A percentile compares a stretch with the other conserved stretches of the same genome.
Evolutionary conservation across 35 echinoderm and acorn worm species (phyloP).

Genomic region (Stichopus chloronotus): DNA sequence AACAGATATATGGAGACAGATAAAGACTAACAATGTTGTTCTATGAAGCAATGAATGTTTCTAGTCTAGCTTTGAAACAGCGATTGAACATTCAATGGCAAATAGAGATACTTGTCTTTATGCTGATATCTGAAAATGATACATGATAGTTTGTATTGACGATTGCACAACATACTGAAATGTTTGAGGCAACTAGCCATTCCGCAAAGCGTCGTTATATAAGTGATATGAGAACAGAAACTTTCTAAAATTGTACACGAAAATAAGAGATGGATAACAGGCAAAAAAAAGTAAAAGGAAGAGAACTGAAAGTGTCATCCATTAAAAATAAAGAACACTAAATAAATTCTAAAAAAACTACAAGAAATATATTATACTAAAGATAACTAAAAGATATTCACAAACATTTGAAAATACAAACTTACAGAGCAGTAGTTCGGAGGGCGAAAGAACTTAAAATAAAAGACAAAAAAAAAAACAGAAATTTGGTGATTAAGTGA

Average conservation of each 20-base stretch:
- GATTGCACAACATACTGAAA: neutral
- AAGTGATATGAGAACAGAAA: constrained; percentile 6
- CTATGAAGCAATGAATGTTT: constrained; percentile 18
- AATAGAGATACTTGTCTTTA: neutral
- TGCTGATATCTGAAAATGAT: neutral
- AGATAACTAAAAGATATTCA: constrained; percentile 8
- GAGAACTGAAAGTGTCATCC: neutral
- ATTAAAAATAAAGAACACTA: neutral
- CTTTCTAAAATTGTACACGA: neutral
- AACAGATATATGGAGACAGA: neutral
- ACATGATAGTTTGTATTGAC: neutral
- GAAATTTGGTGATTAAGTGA: constrained; percentile 8
- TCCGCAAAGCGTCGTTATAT: neutral
- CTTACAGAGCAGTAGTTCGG: constrained; percentile 48
- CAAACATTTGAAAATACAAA: neutral
- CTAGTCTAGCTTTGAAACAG: neutral
- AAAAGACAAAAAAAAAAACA: constrained; percentile 20
- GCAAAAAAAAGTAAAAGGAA: neutral
- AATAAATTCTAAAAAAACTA: neutral
- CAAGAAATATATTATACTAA: constrained; percentile 14
- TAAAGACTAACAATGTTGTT: neutral
- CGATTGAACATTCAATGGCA: neutral
- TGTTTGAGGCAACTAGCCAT: neutral
- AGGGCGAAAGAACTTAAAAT: constrained; percentile 50
- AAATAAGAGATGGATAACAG: neutral